Base-by-base conservation (phyloP, 2,113 vertebrate genomes). In the Heloderma charlesbogerti region DNA sequence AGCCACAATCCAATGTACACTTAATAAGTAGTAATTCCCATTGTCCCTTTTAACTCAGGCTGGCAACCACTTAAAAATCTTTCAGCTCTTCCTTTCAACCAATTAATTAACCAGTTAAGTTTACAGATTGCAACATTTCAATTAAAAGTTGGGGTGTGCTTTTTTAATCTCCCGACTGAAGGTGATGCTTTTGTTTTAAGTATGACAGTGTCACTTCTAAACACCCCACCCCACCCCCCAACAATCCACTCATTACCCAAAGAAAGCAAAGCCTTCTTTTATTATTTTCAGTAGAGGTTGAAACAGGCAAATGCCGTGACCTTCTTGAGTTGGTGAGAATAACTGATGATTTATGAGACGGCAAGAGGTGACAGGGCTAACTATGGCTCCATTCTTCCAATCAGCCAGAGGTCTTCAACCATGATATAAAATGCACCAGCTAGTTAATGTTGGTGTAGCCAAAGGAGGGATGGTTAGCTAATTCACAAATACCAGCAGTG, bases 311-410 rank as follows among this genome's bases (percentile, higher is more conserved):
- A 77, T 37, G 54, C n/a, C 25, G 5, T 57, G 86, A 75, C 48
- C 48, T 20, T 37, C 66, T 29, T 75, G 57, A 40, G 67, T 57
- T 74, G 29, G 86, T 20, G 45, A 72, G 45, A 72, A n/a, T 72
- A 51, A 45, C 27, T 27, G 86, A 87, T 87, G 86, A 87, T 87
- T 77, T 87, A 87, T 87, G 72, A 63, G 86, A 43, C 51, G 63
- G 37, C 25, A 10, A 10, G 72, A 54, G n/a, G 51, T 40, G 72
- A 57, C 25, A 29, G 71, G 72, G 48, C 69, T 57, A 75, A 77
- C 72, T 4, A 63, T 63, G 54, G n/a, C 86, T 77, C 72, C 37
- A 60, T 60, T 77, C 72, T 77, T 29, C n/a, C 51, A 4, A 31
- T 63, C 72, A 43, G 71, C 86, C 43, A 25, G 22, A 60, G 25